These are phyloP conservation scores for Lottia gigantea DNA, from an alignment of 2,888 invertebrate genomes.

Conservation along the genomic window DNA sequence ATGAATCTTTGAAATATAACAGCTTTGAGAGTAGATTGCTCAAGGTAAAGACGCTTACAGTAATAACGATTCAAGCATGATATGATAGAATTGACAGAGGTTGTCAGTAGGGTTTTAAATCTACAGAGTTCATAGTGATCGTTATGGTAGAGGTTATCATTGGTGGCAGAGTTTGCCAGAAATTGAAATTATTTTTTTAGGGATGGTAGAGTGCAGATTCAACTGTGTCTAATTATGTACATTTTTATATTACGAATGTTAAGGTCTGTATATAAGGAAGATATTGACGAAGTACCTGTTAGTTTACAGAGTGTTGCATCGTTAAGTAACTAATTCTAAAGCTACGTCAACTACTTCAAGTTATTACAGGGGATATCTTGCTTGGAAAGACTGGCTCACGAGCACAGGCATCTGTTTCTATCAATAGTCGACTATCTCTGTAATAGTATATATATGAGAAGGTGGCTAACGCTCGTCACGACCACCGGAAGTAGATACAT, in stretches of 20 bases:
- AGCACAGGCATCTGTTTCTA: too few relatives aligned
- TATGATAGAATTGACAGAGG: too few relatives aligned
- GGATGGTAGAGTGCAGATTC: not conserved
- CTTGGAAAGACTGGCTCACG: conserved; percentile 15
- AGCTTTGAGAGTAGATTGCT: conserved; percentile 17
- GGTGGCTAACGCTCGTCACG: too few relatives aligned
- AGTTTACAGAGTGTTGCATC: not conserved
- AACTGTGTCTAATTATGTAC: not conserved
- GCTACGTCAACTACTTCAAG: not conserved
- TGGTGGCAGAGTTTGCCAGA: not conserved
- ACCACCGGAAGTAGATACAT: too few relatives aligned
- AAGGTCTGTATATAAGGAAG: conserved; percentile 3
- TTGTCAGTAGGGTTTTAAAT: not conserved
- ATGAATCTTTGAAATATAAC: not conserved
- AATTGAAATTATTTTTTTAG: not conserved
- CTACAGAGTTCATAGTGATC: not conserved
- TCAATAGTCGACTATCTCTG: too few relatives aligned
- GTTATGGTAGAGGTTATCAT: not conserved
- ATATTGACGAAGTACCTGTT: conserved; percentile 1
- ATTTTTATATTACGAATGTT: not conserved
- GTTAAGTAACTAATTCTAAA: not conserved
- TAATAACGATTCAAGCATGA: too few relatives aligned
- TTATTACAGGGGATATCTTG: conserved; percentile 7
- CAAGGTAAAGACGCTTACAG: not conserved
- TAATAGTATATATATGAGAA: too few relatives aligned